phyloP scores from a whole-genome alignment of 2,797 vertebrate genomes.

The Notolepis coatsorum region DNA sequence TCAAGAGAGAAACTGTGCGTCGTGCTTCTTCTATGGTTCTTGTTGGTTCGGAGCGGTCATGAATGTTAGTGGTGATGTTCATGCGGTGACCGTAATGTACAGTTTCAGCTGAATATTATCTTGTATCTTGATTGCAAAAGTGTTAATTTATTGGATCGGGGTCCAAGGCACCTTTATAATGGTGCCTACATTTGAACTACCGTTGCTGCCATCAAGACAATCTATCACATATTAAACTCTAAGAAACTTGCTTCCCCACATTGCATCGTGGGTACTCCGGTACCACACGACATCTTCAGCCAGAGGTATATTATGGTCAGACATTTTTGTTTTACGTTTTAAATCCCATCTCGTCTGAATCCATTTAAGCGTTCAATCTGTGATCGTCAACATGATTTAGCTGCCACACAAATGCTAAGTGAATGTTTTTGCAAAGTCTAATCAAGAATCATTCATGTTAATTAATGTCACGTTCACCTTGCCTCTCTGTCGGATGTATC shows the following conservation, averaged over 20 bases:
- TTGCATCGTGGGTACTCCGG: constrained; percentile 13
- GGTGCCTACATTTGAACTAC: constrained; percentile 45
- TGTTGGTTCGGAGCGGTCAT: constrained; percentile 55
- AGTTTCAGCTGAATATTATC: constrained; percentile 60
- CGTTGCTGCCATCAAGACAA: constrained; percentile 63
- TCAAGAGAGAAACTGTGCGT: constrained; percentile 47
- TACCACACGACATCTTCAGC: constrained; percentile 36
- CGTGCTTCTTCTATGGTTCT: constrained; percentile 47
- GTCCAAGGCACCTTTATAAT: constrained; percentile 45
- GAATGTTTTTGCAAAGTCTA: constrained; percentile 59
- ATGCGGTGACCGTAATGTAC: constrained; percentile 71
- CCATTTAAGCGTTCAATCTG: constrained; percentile 62
- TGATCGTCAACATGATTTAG: constrained; percentile 67
- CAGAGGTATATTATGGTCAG: constrained; percentile 22
- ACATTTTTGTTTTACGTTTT: constrained; percentile 51
- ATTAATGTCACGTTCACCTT: constrained; percentile 75
- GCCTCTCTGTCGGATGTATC: constrained; percentile 65
- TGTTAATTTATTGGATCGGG: constrained; percentile 40
- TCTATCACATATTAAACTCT: constrained; percentile 39
- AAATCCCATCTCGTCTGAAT: constrained; percentile 55
- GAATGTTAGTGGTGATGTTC: constrained; percentile 57
- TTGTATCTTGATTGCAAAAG: constrained; percentile 55
- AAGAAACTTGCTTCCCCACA: not conserved
- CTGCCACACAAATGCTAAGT: constrained; percentile 49
- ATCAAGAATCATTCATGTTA: constrained; percentile 69